Percentiles rank a stretch among this genome's conserved stretches.
Conservation (phyloP, 2,888 invertebrate genomes). For the Patella depressa region DNA sequence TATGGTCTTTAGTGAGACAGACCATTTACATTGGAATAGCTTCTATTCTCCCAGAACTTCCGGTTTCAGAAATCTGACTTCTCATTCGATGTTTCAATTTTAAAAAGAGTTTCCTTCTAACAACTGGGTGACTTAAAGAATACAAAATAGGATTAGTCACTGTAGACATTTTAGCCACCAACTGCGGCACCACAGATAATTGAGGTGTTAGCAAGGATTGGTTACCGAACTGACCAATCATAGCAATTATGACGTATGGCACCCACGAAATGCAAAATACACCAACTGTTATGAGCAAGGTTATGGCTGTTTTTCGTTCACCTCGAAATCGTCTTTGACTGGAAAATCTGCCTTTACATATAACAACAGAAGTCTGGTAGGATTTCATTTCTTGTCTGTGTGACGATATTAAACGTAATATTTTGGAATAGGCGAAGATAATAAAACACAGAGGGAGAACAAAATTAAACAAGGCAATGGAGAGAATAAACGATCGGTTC, state of each 20-base stretch:
- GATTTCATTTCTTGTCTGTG: background rate
- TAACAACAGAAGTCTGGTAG: background rate
- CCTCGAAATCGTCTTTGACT: conserved; percentile 21
- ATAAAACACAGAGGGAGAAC: conserved; percentile 31
- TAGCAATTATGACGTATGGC: conserved; percentile 82
- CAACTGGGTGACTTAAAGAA: conserved; percentile 43
- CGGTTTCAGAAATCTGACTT: no score
- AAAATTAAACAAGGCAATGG: conserved; percentile 34
- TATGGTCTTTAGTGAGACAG: no score
- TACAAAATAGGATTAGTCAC: conserved; percentile 73
- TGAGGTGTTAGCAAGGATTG: conserved; percentile 79
- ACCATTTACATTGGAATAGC: no score
- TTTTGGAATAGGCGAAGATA: conserved; percentile 33
- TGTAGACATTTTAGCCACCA: conserved; percentile 81
- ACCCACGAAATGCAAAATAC: conserved; percentile 87
- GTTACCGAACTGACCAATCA: conserved; percentile 79
- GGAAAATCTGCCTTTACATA: background rate
- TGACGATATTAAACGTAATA: conserved; percentile 19
- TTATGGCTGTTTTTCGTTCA: conserved; percentile 32
- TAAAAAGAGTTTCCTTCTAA: conserved; percentile 25
- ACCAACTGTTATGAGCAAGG: conserved; percentile 30
- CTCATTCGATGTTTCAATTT: background rate
- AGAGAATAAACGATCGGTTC: conserved; percentile 31
- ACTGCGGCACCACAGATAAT: conserved; percentile 79
- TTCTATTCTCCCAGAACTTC: no score